Base-by-base conservation (phyloP, 1,140 invertebrate genomes). In the Drosophila takahashii region DNA sequence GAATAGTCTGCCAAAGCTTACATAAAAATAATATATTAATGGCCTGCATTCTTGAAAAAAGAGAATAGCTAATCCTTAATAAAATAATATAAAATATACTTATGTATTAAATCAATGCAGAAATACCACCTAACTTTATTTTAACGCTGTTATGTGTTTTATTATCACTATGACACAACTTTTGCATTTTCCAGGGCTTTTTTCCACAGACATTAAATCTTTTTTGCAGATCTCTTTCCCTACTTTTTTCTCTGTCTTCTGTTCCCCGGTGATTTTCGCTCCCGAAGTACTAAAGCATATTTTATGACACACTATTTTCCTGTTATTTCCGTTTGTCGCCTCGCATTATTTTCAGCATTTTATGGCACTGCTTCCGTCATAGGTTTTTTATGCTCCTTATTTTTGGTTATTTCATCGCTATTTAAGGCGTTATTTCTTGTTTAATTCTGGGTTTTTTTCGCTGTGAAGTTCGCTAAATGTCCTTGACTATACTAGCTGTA, bases 281-380 rank as follows among this genome's bases (percentile, higher is more conserved):
- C 47, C 39, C 22, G 18, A 32, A 52, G 53, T 59, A 60, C 27
- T 66, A 81, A 72, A 85, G 41, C 59, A 69, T 60, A 64, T 81
- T 87, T 87, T 86, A 86, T 86, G 85, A 61, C 78, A 81, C 50
- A 79, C 75, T 87, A 86, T 86, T 86, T 86, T 86, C 75, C 50
- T 69, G 61, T 69, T 75, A 87, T 87, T 86, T 86, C 81, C 83
- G 83, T 72, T 83, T 81, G 83, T 66, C 83, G 66, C 80, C 74
- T 77, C 60, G 37, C 62, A 36, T 61, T 75, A 70, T 60, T 64
- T 77, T 58, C 39, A 13, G 51, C 41, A 65, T 74, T 75, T 84
- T 54, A 62, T 58, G 54, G 67, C 51, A 52, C 44, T 54, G 58
- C 62, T 84, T 72, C 48, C 77, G 60, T 45, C 44, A 27, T 53